A percentile compares a stretch with the other conserved stretches of the same genome.
phyloP scores from a whole-genome alignment of 2,113 vertebrate species.

The Sinosuthora webbiana region DNA sequence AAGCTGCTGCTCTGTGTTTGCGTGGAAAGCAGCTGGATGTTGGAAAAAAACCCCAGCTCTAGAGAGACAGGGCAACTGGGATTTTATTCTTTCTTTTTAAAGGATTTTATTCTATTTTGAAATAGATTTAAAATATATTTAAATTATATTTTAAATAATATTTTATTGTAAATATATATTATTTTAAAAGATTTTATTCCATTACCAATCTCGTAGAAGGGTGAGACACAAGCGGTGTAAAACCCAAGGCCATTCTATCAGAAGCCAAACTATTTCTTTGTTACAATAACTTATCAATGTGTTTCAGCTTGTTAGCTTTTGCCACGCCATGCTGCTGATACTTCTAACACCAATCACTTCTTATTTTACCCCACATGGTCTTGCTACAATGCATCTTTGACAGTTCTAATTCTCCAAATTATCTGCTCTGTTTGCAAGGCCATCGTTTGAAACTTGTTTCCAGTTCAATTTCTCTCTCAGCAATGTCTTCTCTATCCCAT shows the following conservation, averaged over 20 bases:
- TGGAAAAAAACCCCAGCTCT: neutral
- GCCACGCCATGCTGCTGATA: neutral
- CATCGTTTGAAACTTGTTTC: neutral
- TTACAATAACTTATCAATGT: neutral
- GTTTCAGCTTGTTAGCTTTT: neutral
- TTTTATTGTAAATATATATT: no score
- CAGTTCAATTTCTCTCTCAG: neutral
- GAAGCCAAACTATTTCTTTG: neutral
- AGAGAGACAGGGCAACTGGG: neutral
- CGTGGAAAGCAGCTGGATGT: fast-evolving
- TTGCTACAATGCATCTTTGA: neutral
- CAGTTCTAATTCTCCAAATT: neutral
- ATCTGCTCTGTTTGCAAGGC: neutral
- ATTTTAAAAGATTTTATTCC: no score
- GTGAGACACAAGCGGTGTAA: neutral
- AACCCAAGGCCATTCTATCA: neutral
- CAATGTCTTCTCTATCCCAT: neutral
- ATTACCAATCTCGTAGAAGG: neutral
- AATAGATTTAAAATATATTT: no score
- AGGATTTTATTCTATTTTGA: neutral
- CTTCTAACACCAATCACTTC: neutral
- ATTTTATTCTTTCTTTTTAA: neutral
- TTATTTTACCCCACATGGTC: neutral
- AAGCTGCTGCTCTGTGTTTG: neutral
- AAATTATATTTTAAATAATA: no score